phyloP scores from a whole-genome alignment of 1,140 invertebrate species.

The Diabrotica undecimpunctata region DNA sequence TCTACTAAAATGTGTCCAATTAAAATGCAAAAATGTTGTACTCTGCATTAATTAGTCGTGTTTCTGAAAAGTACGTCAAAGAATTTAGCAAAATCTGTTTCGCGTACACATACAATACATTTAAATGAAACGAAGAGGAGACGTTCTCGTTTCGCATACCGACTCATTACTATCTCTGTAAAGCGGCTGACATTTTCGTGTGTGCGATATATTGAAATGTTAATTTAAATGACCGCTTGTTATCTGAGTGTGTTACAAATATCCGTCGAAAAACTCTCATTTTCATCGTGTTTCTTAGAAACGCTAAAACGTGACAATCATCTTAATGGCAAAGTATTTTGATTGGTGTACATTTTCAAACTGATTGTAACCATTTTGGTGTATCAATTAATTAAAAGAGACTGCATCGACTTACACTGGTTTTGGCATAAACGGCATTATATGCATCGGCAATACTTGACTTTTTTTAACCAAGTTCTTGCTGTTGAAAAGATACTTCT shows the following conservation, averaged over 20 bases:
- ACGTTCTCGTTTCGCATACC: neutral
- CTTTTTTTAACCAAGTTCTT: conserved; percentile 11
- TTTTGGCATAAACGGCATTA: conserved; percentile 23
- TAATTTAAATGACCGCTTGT: conserved; percentile 23
- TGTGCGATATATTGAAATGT: conserved; percentile 22
- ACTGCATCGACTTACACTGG: conserved; percentile 21
- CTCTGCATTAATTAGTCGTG: no score
- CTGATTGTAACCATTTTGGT: conserved; percentile 30
- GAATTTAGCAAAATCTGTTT: conserved; percentile 1
- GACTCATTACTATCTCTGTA: conserved; percentile 7
- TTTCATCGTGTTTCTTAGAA: conserved; percentile 18
- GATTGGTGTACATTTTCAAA: conserved; percentile 26
- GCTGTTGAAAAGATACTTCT: conserved; percentile 18
- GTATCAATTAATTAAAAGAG: conserved; percentile 26
- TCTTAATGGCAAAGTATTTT: conserved; percentile 25
- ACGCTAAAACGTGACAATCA: conserved; percentile 22
- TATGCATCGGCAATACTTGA: conserved; percentile 11
- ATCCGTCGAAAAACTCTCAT: conserved; percentile 15
- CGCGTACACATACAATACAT: neutral
- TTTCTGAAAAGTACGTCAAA: neutral
- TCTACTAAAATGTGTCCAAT: no score
- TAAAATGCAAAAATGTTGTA: no score
- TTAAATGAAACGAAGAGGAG: neutral
- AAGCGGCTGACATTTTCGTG: conserved; percentile 15
- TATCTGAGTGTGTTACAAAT: conserved; percentile 21